These are phyloP conservation scores for Kryptolebias marmoratus DNA, from an alignment of 2,113 vertebrate species.

Conservation along the genomic window DNA sequence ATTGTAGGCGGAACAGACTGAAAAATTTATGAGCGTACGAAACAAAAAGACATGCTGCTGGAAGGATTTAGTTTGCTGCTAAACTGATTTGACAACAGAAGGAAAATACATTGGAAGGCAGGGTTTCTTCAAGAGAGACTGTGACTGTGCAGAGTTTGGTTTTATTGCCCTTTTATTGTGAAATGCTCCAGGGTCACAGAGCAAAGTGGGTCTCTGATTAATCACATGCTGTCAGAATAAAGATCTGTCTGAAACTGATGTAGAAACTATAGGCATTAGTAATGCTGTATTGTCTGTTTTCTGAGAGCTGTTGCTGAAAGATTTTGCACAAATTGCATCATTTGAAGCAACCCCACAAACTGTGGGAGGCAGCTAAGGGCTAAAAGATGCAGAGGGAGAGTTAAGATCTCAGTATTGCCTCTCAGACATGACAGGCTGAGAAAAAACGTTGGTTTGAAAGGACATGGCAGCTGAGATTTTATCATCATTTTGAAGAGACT, in stretches of 20 bases:
- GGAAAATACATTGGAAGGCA: slow-evolving; percentile 23
- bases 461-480: no score
- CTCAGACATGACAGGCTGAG: no score
- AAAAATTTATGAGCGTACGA: slow-evolving; percentile 62
- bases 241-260: slow-evolving; percentile 20
- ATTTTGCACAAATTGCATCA: slow-evolving; percentile 32
- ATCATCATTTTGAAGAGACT: no score
- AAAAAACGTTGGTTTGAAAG: no score
- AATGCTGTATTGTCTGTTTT: background rate
- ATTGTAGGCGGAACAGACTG: slow-evolving; percentile 42
- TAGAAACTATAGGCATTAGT: background rate
- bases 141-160: slow-evolving; percentile 5
- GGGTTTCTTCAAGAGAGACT: slow-evolving; percentile 14
- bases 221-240: slow-evolving; percentile 1
- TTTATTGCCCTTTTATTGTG: slow-evolving; percentile 5
- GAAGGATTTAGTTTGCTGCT: slow-evolving; percentile 50
- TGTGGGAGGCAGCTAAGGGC: background rate
- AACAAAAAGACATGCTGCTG: slow-evolving; percentile 35
- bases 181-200: slow-evolving; percentile 8
- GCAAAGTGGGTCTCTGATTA: slow-evolving; percentile 1
- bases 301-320: slow-evolving; percentile 15
- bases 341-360: slow-evolving; percentile 1
- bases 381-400: background rate
- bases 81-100: slow-evolving; percentile 65
- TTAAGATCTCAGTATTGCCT: no score